Conservation (phyloP, 2,113 vertebrate genomes). For the Zosterops borbonicus region DNA sequence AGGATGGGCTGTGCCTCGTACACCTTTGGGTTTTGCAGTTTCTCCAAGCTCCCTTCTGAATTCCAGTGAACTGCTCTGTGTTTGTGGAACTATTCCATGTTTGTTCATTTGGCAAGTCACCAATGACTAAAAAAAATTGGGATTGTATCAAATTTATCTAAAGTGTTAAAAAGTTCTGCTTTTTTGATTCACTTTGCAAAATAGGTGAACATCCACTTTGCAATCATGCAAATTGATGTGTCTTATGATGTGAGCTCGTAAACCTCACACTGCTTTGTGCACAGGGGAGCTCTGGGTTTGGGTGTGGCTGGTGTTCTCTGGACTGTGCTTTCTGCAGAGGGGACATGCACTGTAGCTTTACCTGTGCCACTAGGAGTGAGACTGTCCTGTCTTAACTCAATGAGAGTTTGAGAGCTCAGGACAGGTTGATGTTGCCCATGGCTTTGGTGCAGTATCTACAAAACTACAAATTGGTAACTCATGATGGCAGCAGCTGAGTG, state of each 20-base stretch:
- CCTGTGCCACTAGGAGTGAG: neutral
- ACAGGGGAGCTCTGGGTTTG: neutral
- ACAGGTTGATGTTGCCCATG: neutral
- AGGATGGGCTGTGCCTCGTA: accelerated
- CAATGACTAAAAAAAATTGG: neutral
- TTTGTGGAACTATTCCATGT: neutral
- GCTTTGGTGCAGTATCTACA: neutral
- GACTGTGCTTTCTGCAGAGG: neutral
- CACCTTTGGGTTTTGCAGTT: neutral
- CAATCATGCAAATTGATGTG: accelerated
- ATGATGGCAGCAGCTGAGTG: neutral
- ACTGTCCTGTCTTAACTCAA: neutral
- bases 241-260: neutral
- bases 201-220: neutral
- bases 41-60: neutral
- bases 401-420: neutral
- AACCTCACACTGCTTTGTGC: neutral
- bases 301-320: neutral
- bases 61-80: neutral
- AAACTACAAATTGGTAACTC: neutral
- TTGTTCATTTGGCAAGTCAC: neutral
- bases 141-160: neutral
- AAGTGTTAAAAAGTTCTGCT: neutral
- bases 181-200: neutral
- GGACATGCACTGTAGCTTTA: neutral